These are phyloP conservation scores for Anagrus nilaparvatae DNA, from an alignment of 1,140 invertebrate genomes.

Conservation along the genomic window DNA sequence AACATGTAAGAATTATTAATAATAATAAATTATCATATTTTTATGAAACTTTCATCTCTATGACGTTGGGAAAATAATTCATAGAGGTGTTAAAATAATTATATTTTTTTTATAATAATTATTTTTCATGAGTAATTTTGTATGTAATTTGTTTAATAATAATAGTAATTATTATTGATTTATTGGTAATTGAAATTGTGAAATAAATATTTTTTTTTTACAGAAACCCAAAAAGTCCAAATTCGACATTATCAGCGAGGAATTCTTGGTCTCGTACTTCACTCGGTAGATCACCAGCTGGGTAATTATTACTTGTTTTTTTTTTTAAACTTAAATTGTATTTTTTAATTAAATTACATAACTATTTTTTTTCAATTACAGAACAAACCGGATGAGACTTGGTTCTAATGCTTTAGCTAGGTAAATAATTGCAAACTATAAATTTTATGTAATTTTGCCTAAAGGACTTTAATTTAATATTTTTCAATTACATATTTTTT, in stretches of 20 bases:
- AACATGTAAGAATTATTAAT: too few relatives aligned
- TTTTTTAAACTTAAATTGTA: neutral
- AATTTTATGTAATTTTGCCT: constrained; percentile 5
- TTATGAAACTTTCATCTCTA: too few relatives aligned
- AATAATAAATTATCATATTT: too few relatives aligned
- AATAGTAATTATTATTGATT: too few relatives aligned
- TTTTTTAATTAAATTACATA: constrained; percentile 1
- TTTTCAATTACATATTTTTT: constrained; percentile 20
- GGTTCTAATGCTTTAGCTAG: constrained; percentile 76
- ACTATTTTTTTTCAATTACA: constrained; percentile 43
- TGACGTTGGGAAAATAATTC: too few relatives aligned
- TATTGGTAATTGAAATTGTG: constrained; percentile 10
- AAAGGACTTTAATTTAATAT: neutral
- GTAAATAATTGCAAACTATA: constrained; percentile 44
- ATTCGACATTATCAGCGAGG: constrained; percentile 46
- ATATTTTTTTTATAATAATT: too few relatives aligned
- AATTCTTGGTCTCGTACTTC: constrained; percentile 70
- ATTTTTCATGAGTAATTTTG: too few relatives aligned
- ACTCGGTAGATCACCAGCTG: constrained; percentile 58
- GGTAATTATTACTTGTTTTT: constrained; percentile 39
- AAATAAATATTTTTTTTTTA: constrained; percentile 14
- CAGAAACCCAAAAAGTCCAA: constrained; percentile 33
- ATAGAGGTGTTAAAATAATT: too few relatives aligned
- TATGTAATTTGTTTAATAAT: too few relatives aligned
- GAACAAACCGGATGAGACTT: constrained; percentile 62